These are phyloP conservation scores for Plodia interpunctella DNA, from an alignment of 1,140 invertebrate genomes.

Conservation along the genomic window DNA sequence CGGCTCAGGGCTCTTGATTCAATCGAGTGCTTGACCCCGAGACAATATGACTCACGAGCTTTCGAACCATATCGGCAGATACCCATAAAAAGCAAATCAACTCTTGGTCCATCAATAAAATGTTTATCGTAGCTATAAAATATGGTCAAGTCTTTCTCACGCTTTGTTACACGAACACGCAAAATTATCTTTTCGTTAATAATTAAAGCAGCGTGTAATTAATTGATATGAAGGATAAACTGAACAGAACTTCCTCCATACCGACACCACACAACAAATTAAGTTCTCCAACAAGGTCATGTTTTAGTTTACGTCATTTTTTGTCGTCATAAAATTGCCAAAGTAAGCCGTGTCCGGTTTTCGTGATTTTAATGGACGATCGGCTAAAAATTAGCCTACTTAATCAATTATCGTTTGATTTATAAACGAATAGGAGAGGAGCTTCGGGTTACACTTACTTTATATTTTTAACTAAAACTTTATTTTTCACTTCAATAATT, in stretches of 20 bases:
- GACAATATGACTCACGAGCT: conserved; percentile 18
- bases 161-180: neutral
- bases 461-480: too few relatives aligned
- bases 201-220: neutral
- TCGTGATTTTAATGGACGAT: neutral
- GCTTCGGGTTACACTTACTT: too few relatives aligned
- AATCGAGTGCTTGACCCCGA: conserved; percentile 24
- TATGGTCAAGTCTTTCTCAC: neutral
- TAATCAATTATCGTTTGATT: too few relatives aligned
- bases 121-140: neutral
- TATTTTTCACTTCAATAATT: too few relatives aligned
- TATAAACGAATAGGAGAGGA: too few relatives aligned
- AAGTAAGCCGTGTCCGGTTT: too few relatives aligned
- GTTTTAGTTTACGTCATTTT: conserved; percentile 28
- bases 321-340: neutral
- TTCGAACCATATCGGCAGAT: neutral
- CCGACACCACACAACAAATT: neutral
- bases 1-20: conserved; percentile 34
- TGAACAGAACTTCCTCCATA: neutral
- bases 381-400: neutral
- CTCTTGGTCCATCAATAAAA: neutral
- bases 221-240: too few relatives aligned
- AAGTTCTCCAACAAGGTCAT: conserved; percentile 25
- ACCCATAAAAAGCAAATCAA: conserved; percentile 5
- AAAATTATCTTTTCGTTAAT: neutral